Evolutionary conservation across 2,888 invertebrate genomes (phyloP).

Genomic region (Pinctada fucata): DNA sequence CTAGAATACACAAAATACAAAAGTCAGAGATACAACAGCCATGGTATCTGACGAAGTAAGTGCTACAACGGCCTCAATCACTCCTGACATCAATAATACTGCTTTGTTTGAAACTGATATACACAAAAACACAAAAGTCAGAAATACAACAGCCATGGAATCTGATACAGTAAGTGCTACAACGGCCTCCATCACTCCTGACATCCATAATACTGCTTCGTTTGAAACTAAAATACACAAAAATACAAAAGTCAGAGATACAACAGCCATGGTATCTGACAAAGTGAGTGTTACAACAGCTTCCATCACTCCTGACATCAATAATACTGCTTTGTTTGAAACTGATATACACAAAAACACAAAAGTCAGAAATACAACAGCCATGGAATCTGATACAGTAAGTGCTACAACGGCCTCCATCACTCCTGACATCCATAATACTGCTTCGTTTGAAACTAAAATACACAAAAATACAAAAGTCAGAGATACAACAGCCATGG

Average conservation of each 20-base stretch:
- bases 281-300: no score
- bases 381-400: conserved; percentile 82
- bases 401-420: conserved; percentile 86
- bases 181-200: conserved; percentile 85
- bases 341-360: conserved; percentile 63
- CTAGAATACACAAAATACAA: no score
- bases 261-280: no score
- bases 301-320: no score
- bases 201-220: conserved; percentile 85
- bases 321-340: no score
- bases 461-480: no score
- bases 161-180: conserved; percentile 84
- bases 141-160: conserved; percentile 86
- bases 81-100: conserved; percentile 84
- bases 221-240: no score
- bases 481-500: conserved; percentile 87
- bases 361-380: conserved; percentile 88
- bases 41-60: conserved; percentile 82
- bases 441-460: no score
- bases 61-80: conserved; percentile 86
- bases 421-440: conserved; percentile 85
- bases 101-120: conserved; percentile 79
- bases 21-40: conserved; percentile 83
- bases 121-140: no score
- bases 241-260: no score